A percentile compares a stretch with the other conserved stretches of the same genome.
Evolutionary conservation across 2,888 invertebrate genomes (phyloP).

Genomic region (Pseudanteris insignis): DNA sequence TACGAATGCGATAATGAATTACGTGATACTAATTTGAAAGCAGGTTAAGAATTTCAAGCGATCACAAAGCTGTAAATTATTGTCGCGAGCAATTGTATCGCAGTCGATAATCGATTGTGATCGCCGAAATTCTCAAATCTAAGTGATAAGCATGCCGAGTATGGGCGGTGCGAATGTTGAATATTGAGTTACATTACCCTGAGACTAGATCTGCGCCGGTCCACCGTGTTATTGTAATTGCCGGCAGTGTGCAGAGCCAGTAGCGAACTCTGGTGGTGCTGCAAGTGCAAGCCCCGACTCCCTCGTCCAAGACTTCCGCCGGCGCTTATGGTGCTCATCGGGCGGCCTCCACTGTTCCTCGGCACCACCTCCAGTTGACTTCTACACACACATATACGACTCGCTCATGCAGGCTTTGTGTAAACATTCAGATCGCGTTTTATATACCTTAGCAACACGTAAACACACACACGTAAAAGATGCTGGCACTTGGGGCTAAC

Average conservation of each 20-base stretch:
- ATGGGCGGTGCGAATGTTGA: not conserved
- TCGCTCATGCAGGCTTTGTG: conserved; percentile 61
- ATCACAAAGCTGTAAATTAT: conserved; percentile 18
- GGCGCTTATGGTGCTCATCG: conserved; percentile 62
- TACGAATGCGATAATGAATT: conserved; percentile 36
- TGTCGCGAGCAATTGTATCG: conserved; percentile 10
- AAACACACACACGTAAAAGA: conserved; percentile 58
- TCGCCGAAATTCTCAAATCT: not conserved
- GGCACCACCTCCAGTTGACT: conserved; percentile 65
- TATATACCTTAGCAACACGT: conserved; percentile 56
- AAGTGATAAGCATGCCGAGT: conserved; percentile 6
- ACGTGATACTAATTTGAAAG: conserved; percentile 33
- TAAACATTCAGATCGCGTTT: conserved; percentile 48
- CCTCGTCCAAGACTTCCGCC: conserved; percentile 63
- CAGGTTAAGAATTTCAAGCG: conserved; percentile 35
- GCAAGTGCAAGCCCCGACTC: conserved; percentile 57
- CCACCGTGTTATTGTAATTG: conserved; percentile 60
- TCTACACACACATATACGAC: conserved; percentile 63
- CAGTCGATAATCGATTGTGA: not conserved
- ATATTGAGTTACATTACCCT: conserved; percentile 64
- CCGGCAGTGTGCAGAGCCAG: conserved; percentile 58
- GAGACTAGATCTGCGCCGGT: conserved; percentile 67
- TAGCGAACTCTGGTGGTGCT: conserved; percentile 62
- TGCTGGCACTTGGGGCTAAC: conserved; percentile 35
- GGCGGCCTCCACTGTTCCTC: conserved; percentile 61